Evolutionary conservation across 2,888 invertebrate species (phyloP).

Genomic region (Panzeria rudis): DNA sequence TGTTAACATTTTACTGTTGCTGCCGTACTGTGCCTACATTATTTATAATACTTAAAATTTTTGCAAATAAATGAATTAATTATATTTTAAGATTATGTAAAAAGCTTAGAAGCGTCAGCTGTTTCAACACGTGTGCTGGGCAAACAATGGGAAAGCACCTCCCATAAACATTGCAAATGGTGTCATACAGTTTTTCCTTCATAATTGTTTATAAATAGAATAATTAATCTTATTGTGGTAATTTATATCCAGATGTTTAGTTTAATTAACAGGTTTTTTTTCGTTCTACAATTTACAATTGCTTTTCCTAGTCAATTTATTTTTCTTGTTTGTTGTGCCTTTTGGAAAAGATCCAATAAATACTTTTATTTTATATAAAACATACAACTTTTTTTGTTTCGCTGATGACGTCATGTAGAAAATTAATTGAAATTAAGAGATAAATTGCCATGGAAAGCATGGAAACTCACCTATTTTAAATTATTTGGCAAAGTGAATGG

Average conservation of each 20-base stretch:
- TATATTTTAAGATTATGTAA: constrained; percentile 42
- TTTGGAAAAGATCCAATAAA: constrained; percentile 56
- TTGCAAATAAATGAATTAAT: constrained; percentile 33
- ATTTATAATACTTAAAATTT: constrained; percentile 6
- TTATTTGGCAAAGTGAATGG: too few relatives aligned
- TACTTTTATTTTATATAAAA: neutral
- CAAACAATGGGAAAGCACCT: neutral
- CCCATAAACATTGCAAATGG: neutral
- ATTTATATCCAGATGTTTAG: constrained; percentile 65
- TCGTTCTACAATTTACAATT: constrained; percentile 35
- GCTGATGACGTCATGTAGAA: constrained; percentile 9
- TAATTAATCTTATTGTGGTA: constrained; percentile 56
- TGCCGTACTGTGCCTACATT: neutral
- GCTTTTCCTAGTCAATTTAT: constrained; percentile 36
- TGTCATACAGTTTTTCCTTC: constrained; percentile 29
- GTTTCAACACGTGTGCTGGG: constrained; percentile 32
- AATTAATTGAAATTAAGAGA: constrained; percentile 3
- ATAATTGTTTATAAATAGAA: constrained; percentile 59
- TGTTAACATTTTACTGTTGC: neutral
- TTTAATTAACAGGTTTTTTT: constrained; percentile 49
- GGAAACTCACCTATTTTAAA: too few relatives aligned
- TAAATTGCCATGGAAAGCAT: neutral
- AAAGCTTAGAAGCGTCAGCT: constrained; percentile 41
- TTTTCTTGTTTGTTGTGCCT: constrained; percentile 3
- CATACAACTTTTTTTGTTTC: neutral